These are phyloP conservation scores for Trichomycterus rosablanca DNA, from an alignment of 2,113 vertebrate species.

Conservation along the genomic window DNA sequence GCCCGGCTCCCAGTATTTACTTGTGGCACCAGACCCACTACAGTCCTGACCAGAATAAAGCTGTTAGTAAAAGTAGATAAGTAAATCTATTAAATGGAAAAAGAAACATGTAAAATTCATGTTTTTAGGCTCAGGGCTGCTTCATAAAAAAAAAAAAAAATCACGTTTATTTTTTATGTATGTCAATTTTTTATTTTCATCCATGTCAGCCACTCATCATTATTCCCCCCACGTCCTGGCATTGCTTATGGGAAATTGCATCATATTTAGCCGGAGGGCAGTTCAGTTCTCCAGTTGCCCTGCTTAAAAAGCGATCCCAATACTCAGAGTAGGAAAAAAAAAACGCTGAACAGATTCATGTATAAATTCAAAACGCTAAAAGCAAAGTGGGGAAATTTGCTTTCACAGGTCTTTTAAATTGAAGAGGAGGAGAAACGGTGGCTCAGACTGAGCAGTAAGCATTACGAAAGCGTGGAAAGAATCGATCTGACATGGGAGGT, in stretches of 20 bases:
- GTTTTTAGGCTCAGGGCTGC: no score
- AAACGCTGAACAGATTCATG: neutral
- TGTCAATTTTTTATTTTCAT: conserved; percentile 12
- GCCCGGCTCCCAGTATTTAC: no score
- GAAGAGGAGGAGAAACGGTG: conserved; percentile 7
- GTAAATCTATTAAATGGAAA: no score
- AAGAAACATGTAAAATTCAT: no score
- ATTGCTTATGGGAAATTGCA: conserved; percentile 30
- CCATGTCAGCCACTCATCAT: conserved; percentile 16
- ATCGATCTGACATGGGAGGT: conserved; percentile 37
- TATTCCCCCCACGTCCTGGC: neutral
- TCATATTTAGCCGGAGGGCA: conserved; percentile 42
- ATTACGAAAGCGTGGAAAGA: conserved; percentile 47
- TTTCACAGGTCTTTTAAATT: neutral
- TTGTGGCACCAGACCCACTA: no score
- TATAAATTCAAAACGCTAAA: conserved; percentile 23
- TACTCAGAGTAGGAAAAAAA: conserved; percentile 8
- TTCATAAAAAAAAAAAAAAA: no score
- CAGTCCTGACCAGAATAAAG: no score
- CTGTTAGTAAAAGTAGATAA: no score
- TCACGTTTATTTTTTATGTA: neutral
- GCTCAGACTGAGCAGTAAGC: conserved; percentile 40
- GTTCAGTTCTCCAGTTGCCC: conserved; percentile 1
- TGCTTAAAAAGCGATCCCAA: conserved; percentile 35
- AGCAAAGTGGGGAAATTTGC: conserved; percentile 14